Percentiles rank a stretch among this genome's conserved stretches.
phyloP scores from a whole-genome alignment of 2,113 vertebrate genomes.

The Suncus etruscus region DNA sequence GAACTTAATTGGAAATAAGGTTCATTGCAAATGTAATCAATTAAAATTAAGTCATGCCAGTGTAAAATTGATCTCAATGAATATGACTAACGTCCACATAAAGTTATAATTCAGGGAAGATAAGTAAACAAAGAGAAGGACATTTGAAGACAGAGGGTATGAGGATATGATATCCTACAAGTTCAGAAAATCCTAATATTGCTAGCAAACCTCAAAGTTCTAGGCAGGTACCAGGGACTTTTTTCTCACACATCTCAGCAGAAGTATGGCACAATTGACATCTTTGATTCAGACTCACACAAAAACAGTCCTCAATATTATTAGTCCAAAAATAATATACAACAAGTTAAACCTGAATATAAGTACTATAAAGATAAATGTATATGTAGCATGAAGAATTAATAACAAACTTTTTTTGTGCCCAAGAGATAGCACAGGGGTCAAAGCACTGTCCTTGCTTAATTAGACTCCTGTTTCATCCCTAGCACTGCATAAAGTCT shows the following conservation, averaged over 20 bases:
- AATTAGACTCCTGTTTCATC: too few relatives aligned
- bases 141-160: not conserved
- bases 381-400: not conserved
- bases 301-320: not conserved
- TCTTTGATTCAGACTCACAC: not conserved
- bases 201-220: not conserved
- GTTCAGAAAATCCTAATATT: not conserved
- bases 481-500: too few relatives aligned
- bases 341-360: not conserved
- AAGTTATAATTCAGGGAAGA: not conserved
- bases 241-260: not conserved
- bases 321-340: not conserved
- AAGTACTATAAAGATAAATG: not conserved
- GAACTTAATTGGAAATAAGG: not conserved
- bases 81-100: not conserved
- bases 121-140: not conserved
- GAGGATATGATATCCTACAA: not conserved
- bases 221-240: not conserved
- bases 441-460: too few relatives aligned
- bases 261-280: fast-evolving
- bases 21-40: not conserved
- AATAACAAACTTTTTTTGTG: not conserved
- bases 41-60: not conserved
- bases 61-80: not conserved
- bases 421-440: too few relatives aligned